A percentile compares a stretch with the other conserved stretches of the same genome.
These are phyloP conservation scores for Misgurnus anguillicaudatus DNA, from an alignment of 2,113 vertebrate genomes.

Conservation along the genomic window DNA sequence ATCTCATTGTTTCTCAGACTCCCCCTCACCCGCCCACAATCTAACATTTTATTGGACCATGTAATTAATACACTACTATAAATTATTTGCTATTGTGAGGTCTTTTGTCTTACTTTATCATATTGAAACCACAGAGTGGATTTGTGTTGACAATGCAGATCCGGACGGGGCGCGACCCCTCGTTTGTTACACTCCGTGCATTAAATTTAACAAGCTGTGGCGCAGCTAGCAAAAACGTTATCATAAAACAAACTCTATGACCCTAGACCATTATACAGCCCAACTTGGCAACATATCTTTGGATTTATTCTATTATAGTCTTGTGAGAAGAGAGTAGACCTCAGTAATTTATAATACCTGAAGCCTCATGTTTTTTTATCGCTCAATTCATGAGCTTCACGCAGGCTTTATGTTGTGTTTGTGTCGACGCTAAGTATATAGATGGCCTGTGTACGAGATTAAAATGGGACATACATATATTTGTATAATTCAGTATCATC, in stretches of 20 bases:
- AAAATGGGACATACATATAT: not conserved
- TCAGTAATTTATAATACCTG: constrained; percentile 56
- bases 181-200: constrained; percentile 66
- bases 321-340: constrained; percentile 52
- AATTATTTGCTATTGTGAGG: constrained; percentile 68
- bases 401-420: constrained; percentile 13
- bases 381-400: constrained; percentile 33
- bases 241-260: constrained; percentile 60
- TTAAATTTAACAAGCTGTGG: constrained; percentile 67
- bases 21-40: constrained; percentile 38
- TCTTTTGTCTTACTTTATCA: constrained; percentile 62
- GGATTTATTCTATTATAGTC: constrained; percentile 56
- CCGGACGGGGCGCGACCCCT: constrained; percentile 52
- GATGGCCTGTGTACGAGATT: not conserved
- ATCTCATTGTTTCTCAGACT: constrained; percentile 23
- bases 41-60: constrained; percentile 60
- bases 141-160: constrained; percentile 67
- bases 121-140: constrained; percentile 57
- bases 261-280: constrained; percentile 52
- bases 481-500: no score
- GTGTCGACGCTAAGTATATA: constrained; percentile 21
- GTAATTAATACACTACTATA: constrained; percentile 67
- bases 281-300: constrained; percentile 42
- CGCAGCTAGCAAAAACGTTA: constrained; percentile 63
- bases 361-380: constrained; percentile 60